Base-by-base conservation (phyloP, 53 echinoderm and acorn worm genomes). In the Actinopyga echinites region DNA sequence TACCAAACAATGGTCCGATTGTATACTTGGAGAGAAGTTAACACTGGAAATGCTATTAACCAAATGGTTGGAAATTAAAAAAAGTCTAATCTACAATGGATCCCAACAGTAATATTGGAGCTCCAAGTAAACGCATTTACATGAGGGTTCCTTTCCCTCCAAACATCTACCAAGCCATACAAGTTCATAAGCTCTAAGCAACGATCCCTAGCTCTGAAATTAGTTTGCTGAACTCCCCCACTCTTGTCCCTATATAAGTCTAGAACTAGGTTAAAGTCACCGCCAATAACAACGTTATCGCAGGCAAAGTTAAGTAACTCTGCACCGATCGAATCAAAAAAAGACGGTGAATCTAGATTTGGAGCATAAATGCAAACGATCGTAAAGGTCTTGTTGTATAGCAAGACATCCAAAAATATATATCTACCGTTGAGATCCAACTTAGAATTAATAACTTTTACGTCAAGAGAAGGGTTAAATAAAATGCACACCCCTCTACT, bases 131-230 rank as follows among this genome's bases (percentile, higher is more conserved):
- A 53, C 7, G 52, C 21, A 53, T 56, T 83, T 6, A 28, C 17
- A 12, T 26, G 11, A 26, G 57, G 75, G 45, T 57, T 74, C 22
- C 74, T 56, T 40, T 65, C 56, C 35, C 85, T 42, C 85, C 85
- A 84, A 20, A 84, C 57, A 57, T 84, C 85, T 17, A 84, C 56
- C 15, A 84, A 12, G 26, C 56, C 28, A 55, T 31, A 31, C 1
- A 7, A 57, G 24, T 53, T 21, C 74, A 84, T 56, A 5, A 84
- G 25, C 3, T 38, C 42, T 34, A 15, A 53, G 45, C 65, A 65
- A 5, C 44, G 25, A 29, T 45, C 40, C 36, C 53, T 30, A 35
- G 83, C 68, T 22, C 20, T 33, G 25, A 52, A 67, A 53, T 83
- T 83, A 67, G 56, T 65, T 32, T 52, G 29, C 15, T 21, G 56